A percentile compares a stretch with the other conserved stretches of the same genome.
phyloP scores from a whole-genome alignment of 2,797 vertebrate species.

The Artibeus lituratus region DNA sequence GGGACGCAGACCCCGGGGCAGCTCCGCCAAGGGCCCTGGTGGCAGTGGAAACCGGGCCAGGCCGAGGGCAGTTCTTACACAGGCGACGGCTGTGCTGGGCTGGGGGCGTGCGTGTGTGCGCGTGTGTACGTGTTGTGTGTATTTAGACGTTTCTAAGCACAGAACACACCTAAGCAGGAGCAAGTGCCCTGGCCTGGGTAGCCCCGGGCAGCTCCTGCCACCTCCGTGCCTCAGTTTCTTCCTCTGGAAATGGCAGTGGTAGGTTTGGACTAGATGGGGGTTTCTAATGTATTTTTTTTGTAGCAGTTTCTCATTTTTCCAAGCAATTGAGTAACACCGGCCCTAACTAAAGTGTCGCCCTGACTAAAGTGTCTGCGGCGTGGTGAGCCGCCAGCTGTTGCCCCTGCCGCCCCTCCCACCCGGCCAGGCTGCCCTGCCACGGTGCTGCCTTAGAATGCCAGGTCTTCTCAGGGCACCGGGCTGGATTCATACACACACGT shows the following conservation, averaged over 20 bases:
- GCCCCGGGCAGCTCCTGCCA: background rate
- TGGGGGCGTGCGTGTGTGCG: background rate
- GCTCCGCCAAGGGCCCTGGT: background rate
- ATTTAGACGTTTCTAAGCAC: background rate
- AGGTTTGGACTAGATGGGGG: background rate
- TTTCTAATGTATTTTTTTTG: background rate
- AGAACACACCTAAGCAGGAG: background rate
- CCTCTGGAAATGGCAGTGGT: background rate
- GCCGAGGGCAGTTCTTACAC: background rate
- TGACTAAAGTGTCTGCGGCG: background rate
- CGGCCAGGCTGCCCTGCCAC: too few species aligned
- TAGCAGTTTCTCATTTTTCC: background rate
- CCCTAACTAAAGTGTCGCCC: background rate
- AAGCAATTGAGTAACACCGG: background rate
- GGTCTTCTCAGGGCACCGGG: background rate
- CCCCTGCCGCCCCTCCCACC: background rate
- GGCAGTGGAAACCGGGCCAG: constrained; percentile 19
- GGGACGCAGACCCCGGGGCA: background rate
- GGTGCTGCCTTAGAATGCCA: background rate
- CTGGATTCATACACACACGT: background rate
- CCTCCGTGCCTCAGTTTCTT: background rate
- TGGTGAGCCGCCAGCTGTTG: rapidly evolving
- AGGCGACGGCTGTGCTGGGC: rapidly evolving
- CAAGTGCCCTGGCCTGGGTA: background rate
- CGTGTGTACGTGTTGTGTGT: background rate